phyloP scores from a whole-genome alignment of 2,888 invertebrate species.

The Trichogramma dendrolimi region DNA sequence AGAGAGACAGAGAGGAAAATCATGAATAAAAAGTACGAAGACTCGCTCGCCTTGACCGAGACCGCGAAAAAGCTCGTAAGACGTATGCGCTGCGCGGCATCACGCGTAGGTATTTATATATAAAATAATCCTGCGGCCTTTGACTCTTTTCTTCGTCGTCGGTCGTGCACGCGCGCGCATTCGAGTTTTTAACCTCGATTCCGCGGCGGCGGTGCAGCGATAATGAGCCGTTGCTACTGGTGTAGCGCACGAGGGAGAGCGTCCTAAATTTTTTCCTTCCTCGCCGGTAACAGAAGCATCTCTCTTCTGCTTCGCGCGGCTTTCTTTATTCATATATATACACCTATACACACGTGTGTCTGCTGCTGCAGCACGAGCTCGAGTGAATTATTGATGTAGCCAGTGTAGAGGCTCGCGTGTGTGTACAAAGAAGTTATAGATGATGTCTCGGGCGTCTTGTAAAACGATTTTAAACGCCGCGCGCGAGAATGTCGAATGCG shows the following conservation, averaged over 20 bases:
- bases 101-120: neutral
- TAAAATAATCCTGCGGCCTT: neutral
- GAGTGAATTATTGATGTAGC: slow-evolving; percentile 5
- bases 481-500: too few species aligned
- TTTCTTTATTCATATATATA: neutral
- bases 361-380: neutral
- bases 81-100: too few species aligned
- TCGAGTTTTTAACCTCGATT: slow-evolving; percentile 14
- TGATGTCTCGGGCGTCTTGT: too few species aligned
- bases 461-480: too few species aligned
- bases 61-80: neutral
- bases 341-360: neutral
- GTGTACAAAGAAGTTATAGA: too few species aligned
- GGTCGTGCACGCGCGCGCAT: slow-evolving; percentile 5
- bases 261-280: slow-evolving; percentile 13
- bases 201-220: slow-evolving; percentile 8
- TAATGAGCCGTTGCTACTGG: slow-evolving; percentile 7
- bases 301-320: neutral
- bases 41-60: slow-evolving; percentile 8
- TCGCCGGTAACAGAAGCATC: slow-evolving; percentile 1
- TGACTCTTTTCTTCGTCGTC: neutral
- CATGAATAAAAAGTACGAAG: neutral
- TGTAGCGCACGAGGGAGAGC: slow-evolving; percentile 2
- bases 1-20: too few species aligned
- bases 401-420: too few species aligned